Percentiles rank a stretch among this genome's conserved stretches.
Conservation (phyloP, 2,113 vertebrate genomes). For the Scopus umbretta region DNA sequence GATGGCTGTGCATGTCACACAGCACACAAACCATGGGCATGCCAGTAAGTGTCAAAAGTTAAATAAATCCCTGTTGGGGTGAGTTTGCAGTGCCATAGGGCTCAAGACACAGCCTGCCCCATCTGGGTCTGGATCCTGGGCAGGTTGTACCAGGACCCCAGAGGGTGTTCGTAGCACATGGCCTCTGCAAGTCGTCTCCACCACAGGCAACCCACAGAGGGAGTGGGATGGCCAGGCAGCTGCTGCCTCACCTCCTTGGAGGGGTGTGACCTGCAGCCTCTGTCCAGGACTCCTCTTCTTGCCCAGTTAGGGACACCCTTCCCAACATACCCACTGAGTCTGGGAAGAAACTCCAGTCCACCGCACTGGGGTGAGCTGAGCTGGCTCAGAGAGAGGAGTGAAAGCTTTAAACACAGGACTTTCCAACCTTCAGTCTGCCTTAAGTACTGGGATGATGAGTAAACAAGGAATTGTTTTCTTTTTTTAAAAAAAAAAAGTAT, state of each 20-base stretch:
- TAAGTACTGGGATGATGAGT: background rate
- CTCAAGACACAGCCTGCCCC: background rate
- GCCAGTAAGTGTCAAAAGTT: background rate
- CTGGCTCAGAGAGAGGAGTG: background rate
- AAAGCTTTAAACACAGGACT: background rate
- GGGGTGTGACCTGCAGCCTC: background rate
- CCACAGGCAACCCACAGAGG: no score
- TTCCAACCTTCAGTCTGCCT: background rate
- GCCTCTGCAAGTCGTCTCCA: background rate
- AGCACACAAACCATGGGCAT: fast-evolving
- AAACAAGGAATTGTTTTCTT: background rate
- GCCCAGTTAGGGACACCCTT: background rate
- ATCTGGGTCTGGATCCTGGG: no score
- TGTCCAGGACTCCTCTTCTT: background rate
- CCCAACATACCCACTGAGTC: background rate
- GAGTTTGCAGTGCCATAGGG: background rate
- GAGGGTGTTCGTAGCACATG: background rate
- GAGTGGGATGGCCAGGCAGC: fast-evolving
- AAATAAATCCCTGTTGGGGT: background rate
- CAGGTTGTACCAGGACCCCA: background rate
- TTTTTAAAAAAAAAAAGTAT: no score
- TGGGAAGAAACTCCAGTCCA: background rate
- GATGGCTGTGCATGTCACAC: background rate
- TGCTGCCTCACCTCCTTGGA: fast-evolving
- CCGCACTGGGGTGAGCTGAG: background rate